These are phyloP conservation scores for Apaloderma vittatum DNA, from an alignment of 2,113 vertebrate species.

Conservation along the genomic window DNA sequence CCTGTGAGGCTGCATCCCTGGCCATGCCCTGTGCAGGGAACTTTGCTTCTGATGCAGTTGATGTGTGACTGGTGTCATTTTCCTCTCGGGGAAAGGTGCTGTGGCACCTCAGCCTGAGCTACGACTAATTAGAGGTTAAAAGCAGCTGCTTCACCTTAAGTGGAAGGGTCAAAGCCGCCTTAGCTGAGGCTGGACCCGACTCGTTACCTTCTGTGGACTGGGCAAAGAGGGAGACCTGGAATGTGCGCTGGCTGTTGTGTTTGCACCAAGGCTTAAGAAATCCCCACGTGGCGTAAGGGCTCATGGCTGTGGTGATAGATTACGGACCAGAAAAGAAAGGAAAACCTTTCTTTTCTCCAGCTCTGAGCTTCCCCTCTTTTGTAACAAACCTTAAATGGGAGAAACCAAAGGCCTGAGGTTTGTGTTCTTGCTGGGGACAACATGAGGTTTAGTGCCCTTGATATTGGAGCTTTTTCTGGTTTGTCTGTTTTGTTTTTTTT, in stretches of 20 bases:
- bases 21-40: accelerated
- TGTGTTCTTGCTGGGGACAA: not conserved
- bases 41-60: not conserved
- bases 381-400: not conserved
- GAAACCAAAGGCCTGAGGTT: not conserved
- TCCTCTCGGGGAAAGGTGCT: not conserved
- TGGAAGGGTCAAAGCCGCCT: not conserved
- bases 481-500: no score
- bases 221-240: not conserved
- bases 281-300: not conserved
- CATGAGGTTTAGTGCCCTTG: not conserved
- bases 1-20: not conserved
- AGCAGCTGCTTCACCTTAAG: not conserved
- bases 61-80: accelerated
- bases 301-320: accelerated
- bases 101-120: not conserved
- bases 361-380: not conserved
- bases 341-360: not conserved
- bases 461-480: not conserved
- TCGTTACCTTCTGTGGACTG: no score
- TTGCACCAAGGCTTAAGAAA: not conserved
- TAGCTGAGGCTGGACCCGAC: not conserved
- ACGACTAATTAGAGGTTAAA: no score
- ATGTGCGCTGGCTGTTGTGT: accelerated
- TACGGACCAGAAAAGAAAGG: not conserved